Evolutionary conservation across 1,140 invertebrate genomes (phyloP).

Genomic region (Meloidogyne chitwoodi): DNA sequence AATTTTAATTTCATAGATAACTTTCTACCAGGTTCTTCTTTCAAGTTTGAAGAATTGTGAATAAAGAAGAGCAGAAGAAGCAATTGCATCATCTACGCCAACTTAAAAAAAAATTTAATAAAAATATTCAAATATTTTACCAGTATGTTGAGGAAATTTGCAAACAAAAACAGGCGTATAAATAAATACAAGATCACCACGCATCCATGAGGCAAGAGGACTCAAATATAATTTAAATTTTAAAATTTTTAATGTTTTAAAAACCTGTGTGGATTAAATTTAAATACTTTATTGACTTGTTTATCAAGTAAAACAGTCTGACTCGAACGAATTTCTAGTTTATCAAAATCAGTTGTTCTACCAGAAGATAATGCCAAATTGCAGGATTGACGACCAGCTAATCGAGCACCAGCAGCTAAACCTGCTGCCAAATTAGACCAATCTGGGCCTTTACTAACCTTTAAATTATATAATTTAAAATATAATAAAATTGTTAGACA

Average conservation of each 20-base stretch:
- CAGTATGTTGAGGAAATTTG: constrained; percentile 62
- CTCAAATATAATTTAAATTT: constrained; percentile 31
- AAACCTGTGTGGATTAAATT: constrained; percentile 58
- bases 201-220: constrained; percentile 61
- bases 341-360: constrained; percentile 47
- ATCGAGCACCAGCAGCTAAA: constrained; percentile 61
- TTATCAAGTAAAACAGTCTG: constrained; percentile 55
- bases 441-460: constrained; percentile 50
- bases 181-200: constrained; percentile 61
- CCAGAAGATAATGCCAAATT: constrained; percentile 49
- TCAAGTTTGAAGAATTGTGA: constrained; percentile 58
- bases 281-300: constrained; percentile 60
- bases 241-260: constrained; percentile 19
- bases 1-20: not conserved
- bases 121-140: not conserved
- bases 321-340: constrained; percentile 45
- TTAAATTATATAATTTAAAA: not conserved
- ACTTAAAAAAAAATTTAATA: constrained; percentile 31
- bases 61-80: constrained; percentile 63
- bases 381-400: constrained; percentile 63
- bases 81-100: constrained; percentile 64
- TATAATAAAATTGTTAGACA: constrained; percentile 20
- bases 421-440: constrained; percentile 62
- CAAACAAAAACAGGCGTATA: constrained; percentile 64
- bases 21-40: constrained; percentile 20